phyloP scores from a whole-genome alignment of 2,797 vertebrate species.

The Microctenopoma steveboyesi region DNA sequence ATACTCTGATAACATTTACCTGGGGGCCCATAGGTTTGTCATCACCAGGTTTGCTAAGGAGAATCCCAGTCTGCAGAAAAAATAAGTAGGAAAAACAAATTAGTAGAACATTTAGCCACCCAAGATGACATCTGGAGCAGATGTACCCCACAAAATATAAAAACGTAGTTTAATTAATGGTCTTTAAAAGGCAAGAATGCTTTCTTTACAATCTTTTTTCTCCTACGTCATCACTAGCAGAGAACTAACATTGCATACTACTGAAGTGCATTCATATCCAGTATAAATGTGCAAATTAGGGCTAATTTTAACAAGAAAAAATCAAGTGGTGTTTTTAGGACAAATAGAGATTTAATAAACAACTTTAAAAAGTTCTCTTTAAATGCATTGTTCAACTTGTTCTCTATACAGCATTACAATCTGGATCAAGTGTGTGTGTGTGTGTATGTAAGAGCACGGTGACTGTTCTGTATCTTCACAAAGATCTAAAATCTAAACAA shows the following conservation, averaged over 20 bases:
- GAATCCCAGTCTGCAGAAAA: conserved; percentile 85
- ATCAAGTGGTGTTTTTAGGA: too few species aligned
- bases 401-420: too few species aligned
- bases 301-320: too few species aligned
- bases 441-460: too few species aligned
- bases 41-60: conserved; percentile 84
- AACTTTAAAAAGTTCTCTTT: too few species aligned
- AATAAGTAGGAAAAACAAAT: neutral
- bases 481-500: too few species aligned
- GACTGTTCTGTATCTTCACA: too few species aligned
- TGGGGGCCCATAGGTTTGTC: conserved; percentile 83
- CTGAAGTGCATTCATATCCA: too few species aligned
- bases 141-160: neutral
- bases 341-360: too few species aligned
- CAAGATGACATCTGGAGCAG: neutral
- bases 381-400: too few species aligned
- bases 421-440: too few species aligned
- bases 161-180: neutral
- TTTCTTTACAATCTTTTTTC: neutral
- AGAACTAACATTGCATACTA: neutral
- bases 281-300: neutral
- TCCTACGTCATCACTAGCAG: too few species aligned
- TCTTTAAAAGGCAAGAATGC: neutral
- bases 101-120: neutral
- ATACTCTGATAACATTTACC: conserved; percentile 56